Conservation (phyloP, 2,888 invertebrate genomes). For the Caenorhabditis sp. region DNA sequence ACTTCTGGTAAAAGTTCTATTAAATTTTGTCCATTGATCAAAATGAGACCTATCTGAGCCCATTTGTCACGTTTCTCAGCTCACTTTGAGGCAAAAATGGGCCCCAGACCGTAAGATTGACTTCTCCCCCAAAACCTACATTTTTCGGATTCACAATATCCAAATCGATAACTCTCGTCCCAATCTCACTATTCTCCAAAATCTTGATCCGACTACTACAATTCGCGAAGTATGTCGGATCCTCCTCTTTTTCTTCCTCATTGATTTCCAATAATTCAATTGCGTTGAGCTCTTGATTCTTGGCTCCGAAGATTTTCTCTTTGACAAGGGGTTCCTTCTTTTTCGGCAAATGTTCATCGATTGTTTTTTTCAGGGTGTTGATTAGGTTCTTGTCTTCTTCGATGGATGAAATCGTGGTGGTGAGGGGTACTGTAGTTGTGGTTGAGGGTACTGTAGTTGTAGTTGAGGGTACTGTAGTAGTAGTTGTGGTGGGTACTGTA, state of each 20-base stretch:
- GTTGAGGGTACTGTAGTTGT: constrained; percentile 9
- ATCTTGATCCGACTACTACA: constrained; percentile 34
- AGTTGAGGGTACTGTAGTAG: not conserved
- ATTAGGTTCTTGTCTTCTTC: constrained; percentile 4
- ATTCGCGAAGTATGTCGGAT: constrained; percentile 30
- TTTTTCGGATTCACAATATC: constrained; percentile 32
- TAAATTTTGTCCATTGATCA: too few relatives aligned
- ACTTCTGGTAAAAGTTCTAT: too few relatives aligned
- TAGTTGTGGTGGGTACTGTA: constrained; percentile 4
- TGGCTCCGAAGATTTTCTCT: constrained; percentile 23
- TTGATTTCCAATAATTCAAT: constrained; percentile 13
- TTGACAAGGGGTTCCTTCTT: constrained; percentile 6
- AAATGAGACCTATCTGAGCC: too few relatives aligned
- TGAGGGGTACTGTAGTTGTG: constrained; percentile 1
- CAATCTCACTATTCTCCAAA: constrained; percentile 40
- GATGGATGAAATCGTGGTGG: not conserved
- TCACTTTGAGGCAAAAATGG: too few relatives aligned
- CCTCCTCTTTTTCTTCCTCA: not conserved
- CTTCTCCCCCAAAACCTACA: too few relatives aligned
- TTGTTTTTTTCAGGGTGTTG: constrained; percentile 13
- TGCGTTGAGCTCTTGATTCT: constrained; percentile 28
- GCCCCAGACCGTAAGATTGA: too few relatives aligned
- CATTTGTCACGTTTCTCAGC: too few relatives aligned
- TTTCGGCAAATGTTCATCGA: constrained; percentile 4
- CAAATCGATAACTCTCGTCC: constrained; percentile 33